phyloP scores from a whole-genome alignment of 2,888 invertebrate species.

The Callyntrura sp. region DNA sequence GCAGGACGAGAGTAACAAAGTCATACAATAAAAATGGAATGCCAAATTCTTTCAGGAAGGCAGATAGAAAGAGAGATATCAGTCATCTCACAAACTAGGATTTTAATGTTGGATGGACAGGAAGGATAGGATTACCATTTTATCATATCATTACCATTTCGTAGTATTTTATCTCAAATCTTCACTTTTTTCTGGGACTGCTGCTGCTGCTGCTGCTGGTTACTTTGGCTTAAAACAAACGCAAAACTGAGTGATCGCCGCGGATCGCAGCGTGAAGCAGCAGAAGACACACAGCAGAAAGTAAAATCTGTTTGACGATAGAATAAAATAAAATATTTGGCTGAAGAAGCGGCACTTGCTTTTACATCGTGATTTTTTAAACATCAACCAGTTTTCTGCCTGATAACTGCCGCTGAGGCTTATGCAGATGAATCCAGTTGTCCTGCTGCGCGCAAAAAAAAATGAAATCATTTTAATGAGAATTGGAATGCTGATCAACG shows the following conservation, averaged over 20 bases:
- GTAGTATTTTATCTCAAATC: not conserved
- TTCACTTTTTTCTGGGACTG: not conserved
- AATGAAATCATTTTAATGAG: slow-evolving; percentile 51
- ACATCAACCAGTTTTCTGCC: too few relatives aligned
- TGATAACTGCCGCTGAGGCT: not conserved
- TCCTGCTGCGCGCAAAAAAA: slow-evolving; percentile 45
- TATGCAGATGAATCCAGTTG: slow-evolving; percentile 4
- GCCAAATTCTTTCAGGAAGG: not conserved
- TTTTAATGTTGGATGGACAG: not conserved
- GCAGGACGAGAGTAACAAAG: not conserved
- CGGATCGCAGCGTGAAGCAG: not conserved
- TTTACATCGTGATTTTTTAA: not conserved
- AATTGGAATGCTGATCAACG: not conserved
- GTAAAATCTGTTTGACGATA: not conserved
- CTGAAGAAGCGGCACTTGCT: slow-evolving; percentile 21
- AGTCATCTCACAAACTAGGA: slow-evolving; percentile 17
- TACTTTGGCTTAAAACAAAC: not conserved
- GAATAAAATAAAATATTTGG: not conserved
- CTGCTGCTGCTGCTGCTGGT: too few relatives aligned
- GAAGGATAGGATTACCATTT: slow-evolving; percentile 4
- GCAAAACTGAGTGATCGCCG: not conserved
- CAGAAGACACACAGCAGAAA: not conserved
- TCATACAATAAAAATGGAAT: not conserved
- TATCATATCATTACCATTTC: slow-evolving; percentile 44
- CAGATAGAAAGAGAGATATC: not conserved